These are phyloP conservation scores for Liparis tanakae DNA, from an alignment of 2,797 vertebrate genomes.

Conservation along the genomic window DNA sequence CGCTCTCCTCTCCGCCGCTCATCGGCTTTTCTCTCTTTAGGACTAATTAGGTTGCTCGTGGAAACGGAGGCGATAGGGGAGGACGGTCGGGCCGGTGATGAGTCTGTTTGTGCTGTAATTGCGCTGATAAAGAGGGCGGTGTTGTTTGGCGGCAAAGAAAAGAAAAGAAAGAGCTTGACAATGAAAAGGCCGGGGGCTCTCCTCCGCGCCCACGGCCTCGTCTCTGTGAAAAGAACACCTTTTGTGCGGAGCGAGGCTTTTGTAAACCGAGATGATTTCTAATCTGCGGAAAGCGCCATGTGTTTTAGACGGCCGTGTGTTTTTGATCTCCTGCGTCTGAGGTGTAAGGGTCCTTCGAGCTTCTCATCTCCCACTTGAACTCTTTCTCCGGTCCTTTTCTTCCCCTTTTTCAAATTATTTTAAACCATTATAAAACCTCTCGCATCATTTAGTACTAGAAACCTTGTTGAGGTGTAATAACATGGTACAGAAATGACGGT, in stretches of 20 bases:
- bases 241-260: slow-evolving; percentile 64
- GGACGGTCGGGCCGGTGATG: slow-evolving; percentile 78
- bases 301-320: slow-evolving; percentile 59
- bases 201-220: slow-evolving; percentile 44
- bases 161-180: slow-evolving; percentile 70
- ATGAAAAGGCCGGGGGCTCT: slow-evolving; percentile 61
- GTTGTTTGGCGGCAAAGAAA: slow-evolving; percentile 69
- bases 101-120: slow-evolving; percentile 85
- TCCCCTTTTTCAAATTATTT: neutral
- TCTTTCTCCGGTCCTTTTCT: slow-evolving; percentile 25
- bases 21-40: slow-evolving; percentile 81
- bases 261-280: slow-evolving; percentile 65
- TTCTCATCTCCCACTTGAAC: slow-evolving; percentile 65
- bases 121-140: slow-evolving; percentile 85
- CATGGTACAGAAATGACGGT: neutral
- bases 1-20: slow-evolving; percentile 59
- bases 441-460: slow-evolving; percentile 19
- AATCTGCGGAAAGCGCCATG: slow-evolving; percentile 69
- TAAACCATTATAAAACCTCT: slow-evolving; percentile 14
- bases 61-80: slow-evolving; percentile 79
- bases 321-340: slow-evolving; percentile 67
- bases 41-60: slow-evolving; percentile 87
- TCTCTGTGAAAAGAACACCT: slow-evolving; percentile 73
- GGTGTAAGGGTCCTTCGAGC: slow-evolving; percentile 58
- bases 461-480: slow-evolving; percentile 16